Evolutionary conservation across 2,113 vertebrate genomes (phyloP).

Genomic region (Scopus umbretta): DNA sequence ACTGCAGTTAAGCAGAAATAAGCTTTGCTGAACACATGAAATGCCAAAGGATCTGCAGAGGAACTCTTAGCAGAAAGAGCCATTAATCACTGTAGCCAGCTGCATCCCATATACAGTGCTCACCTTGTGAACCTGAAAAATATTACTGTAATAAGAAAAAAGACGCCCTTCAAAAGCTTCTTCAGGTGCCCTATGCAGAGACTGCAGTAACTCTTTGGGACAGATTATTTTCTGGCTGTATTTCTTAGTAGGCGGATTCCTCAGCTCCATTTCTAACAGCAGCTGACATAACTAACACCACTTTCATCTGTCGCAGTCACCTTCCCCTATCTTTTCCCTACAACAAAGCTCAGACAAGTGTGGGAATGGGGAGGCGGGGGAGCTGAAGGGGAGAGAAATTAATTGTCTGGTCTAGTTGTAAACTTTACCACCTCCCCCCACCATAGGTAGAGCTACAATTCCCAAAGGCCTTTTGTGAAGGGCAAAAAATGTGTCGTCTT

Average conservation of each 20-base stretch:
- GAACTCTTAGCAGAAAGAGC: conserved; percentile 2
- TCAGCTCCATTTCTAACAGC: conserved; percentile 18
- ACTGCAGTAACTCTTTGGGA: conserved; percentile 57
- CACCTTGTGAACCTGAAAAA: conserved; percentile 62
- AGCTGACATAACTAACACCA: conserved; percentile 39
- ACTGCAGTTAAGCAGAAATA: conserved; percentile 38
- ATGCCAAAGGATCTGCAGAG: conserved; percentile 48
- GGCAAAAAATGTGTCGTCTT: background rate
- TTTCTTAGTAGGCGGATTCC: conserved; percentile 29
- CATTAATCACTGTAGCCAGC: conserved; percentile 59
- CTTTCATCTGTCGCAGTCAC: conserved; percentile 32
- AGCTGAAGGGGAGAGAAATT: background rate
- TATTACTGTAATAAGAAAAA: conserved; percentile 62
- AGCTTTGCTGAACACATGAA: conserved; percentile 47
- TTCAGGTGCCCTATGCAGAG: conserved; percentile 31
- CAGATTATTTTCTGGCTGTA: conserved; percentile 51
- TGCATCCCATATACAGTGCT: conserved; percentile 35
- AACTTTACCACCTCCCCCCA: background rate
- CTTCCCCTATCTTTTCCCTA: conserved; percentile 24
- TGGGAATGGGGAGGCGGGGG: background rate
- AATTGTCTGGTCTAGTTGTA: background rate
- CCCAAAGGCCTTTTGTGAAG: background rate
- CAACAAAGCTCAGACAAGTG: background rate
- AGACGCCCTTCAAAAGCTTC: conserved; percentile 48
- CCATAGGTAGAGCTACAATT: background rate